These are phyloP conservation scores for Platypus cylindrus DNA, from an alignment of 2,888 invertebrate genomes.

Conservation along the genomic window DNA sequence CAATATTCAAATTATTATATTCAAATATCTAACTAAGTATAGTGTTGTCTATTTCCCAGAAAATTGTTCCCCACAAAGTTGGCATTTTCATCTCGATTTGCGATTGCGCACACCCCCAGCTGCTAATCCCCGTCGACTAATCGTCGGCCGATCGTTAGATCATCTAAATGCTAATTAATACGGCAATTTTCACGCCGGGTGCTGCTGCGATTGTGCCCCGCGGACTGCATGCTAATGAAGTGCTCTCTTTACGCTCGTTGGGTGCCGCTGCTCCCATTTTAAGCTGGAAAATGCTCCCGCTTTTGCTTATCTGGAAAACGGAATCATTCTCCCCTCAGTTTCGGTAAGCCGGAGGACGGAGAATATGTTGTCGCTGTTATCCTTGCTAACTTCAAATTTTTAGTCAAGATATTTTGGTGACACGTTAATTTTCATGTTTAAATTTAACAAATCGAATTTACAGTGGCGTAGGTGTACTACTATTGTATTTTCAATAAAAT, in stretches of 20 bases:
- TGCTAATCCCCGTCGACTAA: slow-evolving; percentile 35
- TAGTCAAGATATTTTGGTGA: no score
- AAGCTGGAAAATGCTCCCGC: slow-evolving; percentile 11
- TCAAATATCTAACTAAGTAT: no score
- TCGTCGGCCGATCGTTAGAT: slow-evolving; percentile 42
- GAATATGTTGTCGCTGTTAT: slow-evolving; percentile 15
- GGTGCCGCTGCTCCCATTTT: slow-evolving; percentile 12
- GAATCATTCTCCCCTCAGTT: slow-evolving; percentile 14
- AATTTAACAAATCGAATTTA: no score
- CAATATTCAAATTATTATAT: no score
- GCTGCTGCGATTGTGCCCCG: slow-evolving; percentile 32
- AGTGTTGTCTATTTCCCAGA: no score
- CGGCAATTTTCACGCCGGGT: slow-evolving; percentile 36
- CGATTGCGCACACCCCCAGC: slow-evolving; percentile 25
- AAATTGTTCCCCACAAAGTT: no score
- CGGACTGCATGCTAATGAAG: slow-evolving; percentile 38
- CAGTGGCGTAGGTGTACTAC: no score
- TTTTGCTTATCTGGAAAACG: slow-evolving; percentile 16
- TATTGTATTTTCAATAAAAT: no score
- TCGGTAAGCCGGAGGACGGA: slow-evolving; percentile 14
- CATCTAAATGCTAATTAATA: slow-evolving; percentile 45
- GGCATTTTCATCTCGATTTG: slow-evolving; percentile 9
- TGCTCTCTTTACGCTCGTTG: slow-evolving; percentile 21
- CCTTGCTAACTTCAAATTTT: slow-evolving; percentile 9
- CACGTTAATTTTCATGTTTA: slow-evolving; percentile 4